phyloP scores from a whole-genome alignment of 2,113 vertebrate genomes.

The Calidris pygmaea region DNA sequence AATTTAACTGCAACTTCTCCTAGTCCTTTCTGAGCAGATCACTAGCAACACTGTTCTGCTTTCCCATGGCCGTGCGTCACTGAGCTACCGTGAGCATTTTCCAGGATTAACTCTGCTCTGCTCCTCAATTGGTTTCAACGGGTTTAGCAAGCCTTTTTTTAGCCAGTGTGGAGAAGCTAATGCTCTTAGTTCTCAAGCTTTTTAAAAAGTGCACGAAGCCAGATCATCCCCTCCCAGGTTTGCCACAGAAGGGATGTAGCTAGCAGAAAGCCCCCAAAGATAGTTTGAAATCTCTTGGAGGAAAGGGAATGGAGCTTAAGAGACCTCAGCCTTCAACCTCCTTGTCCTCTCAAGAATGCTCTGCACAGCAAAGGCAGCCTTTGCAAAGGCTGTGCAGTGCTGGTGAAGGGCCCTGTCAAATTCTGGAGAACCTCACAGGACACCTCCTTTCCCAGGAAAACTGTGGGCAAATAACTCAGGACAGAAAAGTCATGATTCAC shows the following conservation, averaged over 20 bases:
- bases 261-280: constrained; percentile 30
- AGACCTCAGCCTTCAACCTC: background rate
- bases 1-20: background rate
- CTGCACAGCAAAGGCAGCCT: background rate
- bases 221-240: constrained; percentile 60
- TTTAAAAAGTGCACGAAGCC: constrained; percentile 49
- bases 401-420: background rate
- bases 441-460: background rate
- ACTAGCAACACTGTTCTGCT: background rate
- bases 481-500: background rate
- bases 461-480: background rate
- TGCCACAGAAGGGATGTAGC: constrained; percentile 22
- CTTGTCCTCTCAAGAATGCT: background rate
- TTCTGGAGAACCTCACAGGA: background rate
- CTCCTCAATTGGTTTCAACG: constrained; percentile 46
- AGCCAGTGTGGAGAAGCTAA: constrained; percentile 53
- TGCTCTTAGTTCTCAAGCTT: constrained; percentile 66
- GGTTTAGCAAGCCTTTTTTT: constrained; percentile 66
- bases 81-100: constrained; percentile 41
- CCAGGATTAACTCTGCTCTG: constrained; percentile 55
- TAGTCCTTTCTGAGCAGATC: background rate
- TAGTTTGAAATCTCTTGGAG: background rate
- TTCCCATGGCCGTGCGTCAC: background rate
- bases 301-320: background rate
- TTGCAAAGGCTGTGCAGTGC: background rate